phyloP scores from a whole-genome alignment of 2,888 invertebrate species.

The Thera obeliscata region DNA sequence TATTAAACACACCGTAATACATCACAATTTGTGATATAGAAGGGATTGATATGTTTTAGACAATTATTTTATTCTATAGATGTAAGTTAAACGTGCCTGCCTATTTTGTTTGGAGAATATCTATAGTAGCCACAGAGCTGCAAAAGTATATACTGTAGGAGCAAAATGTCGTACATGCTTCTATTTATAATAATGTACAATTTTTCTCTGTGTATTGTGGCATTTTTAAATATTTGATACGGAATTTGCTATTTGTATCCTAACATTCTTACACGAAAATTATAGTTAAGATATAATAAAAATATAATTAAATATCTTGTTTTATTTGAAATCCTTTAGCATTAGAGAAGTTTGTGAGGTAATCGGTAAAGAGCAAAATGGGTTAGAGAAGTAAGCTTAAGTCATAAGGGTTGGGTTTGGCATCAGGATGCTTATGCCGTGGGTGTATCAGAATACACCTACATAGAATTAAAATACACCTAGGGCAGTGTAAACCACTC shows the following conservation, averaged over 20 bases:
- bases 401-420: no score
- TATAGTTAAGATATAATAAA: conserved; percentile 67
- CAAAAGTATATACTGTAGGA: conserved; percentile 46
- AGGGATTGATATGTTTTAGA: conserved; percentile 69
- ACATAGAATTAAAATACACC: no score
- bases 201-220: conserved; percentile 68
- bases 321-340: conserved; percentile 42
- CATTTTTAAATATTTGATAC: conserved; percentile 80
- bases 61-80: conserved; percentile 59
- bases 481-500: no score
- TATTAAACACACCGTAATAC: conserved; percentile 53
- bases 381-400: no score
- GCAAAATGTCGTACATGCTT: conserved; percentile 57
- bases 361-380: no score
- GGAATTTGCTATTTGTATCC: conserved; percentile 77
- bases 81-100: conserved; percentile 72
- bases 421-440: no score
- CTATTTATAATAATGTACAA: conserved; percentile 74
- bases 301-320: conserved; percentile 49
- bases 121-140: conserved; percentile 31
- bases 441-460: no score
- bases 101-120: conserved; percentile 52
- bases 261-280: conserved; percentile 76
- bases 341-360: no score
- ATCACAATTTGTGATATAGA: conserved; percentile 75